A percentile compares a stretch with the other conserved stretches of the same genome.
phyloP scores from a whole-genome alignment of 35 echinoderm and acorn worm species.

The Hemicentrotus pulcherrimus region DNA sequence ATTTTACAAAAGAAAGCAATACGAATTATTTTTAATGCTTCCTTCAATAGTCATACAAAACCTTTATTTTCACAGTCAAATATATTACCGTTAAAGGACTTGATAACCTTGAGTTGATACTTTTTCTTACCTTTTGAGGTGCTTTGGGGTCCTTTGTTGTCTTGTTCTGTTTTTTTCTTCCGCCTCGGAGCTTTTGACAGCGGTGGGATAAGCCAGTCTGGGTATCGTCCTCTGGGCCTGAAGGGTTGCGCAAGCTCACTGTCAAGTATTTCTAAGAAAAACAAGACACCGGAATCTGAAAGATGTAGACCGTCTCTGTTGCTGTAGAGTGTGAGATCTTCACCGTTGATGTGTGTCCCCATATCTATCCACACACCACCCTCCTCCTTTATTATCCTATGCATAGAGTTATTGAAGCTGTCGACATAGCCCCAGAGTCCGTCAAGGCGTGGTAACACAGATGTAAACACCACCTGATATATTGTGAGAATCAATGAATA shows the following conservation, averaged over 20 bases:
- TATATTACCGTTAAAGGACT: too few relatives aligned
- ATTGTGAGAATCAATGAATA: too few relatives aligned
- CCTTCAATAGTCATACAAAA: too few relatives aligned
- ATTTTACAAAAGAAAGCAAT: too few relatives aligned
- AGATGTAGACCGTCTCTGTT: not conserved
- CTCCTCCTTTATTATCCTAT: conserved; percentile 16
- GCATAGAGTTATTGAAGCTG: conserved; percentile 8
- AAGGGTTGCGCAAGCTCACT: not conserved
- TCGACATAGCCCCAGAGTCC: not conserved
- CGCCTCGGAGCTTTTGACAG: too few relatives aligned
- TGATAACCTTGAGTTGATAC: too few relatives aligned
- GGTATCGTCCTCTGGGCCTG: not conserved
- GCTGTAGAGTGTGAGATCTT: conserved; percentile 22
- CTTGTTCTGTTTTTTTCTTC: too few relatives aligned
- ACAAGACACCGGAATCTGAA: not conserved
- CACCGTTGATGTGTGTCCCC: not conserved
- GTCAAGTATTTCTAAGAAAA: not conserved
- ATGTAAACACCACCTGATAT: conserved; percentile 18
- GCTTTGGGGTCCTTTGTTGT: too few relatives aligned
- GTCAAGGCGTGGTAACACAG: not conserved
- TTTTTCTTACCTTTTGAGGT: too few relatives aligned
- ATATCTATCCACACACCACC: not conserved
- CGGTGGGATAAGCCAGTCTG: conserved; percentile 3
- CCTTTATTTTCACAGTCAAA: too few relatives aligned
- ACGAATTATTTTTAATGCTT: too few relatives aligned